These are phyloP conservation scores for Hephaestus fuliginosus DNA, from an alignment of 2,797 vertebrate species.

Conservation along the genomic window DNA sequence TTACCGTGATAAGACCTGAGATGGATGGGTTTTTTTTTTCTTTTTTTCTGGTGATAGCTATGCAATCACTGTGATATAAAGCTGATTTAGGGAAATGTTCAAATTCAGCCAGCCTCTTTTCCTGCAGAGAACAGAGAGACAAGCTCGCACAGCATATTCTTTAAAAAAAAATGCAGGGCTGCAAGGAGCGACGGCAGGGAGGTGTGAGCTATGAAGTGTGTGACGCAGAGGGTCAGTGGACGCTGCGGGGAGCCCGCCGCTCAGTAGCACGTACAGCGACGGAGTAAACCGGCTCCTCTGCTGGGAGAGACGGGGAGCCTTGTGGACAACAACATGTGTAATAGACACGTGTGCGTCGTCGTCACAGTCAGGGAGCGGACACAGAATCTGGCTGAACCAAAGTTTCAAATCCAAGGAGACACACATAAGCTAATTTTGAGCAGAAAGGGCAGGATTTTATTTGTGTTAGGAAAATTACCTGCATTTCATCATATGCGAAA, in stretches of 20 bases:
- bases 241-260: too few species aligned
- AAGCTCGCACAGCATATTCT: not conserved
- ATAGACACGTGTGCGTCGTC: not conserved
- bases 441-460: not conserved
- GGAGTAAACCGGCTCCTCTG: not conserved
- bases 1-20: not conserved
- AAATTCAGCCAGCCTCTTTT: not conserved
- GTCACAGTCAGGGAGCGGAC: not conserved
- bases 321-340: not conserved
- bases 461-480: not conserved
- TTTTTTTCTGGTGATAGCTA: not conserved
- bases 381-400: not conserved
- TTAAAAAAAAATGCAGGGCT: not conserved
- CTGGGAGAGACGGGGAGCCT: not conserved
- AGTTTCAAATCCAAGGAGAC: not conserved
- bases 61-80: conserved; percentile 3
- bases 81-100: conserved; percentile 19
- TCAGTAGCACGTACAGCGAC: not conserved
- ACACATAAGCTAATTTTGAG: not conserved
- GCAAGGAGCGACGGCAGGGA: not conserved
- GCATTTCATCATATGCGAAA: not conserved
- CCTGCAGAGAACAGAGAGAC: not conserved
- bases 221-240: not conserved
- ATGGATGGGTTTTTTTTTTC: not conserved
- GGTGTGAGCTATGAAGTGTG: not conserved